Conservation (phyloP, 2,113 vertebrate genomes). For the Cephalopterus ornatus region DNA sequence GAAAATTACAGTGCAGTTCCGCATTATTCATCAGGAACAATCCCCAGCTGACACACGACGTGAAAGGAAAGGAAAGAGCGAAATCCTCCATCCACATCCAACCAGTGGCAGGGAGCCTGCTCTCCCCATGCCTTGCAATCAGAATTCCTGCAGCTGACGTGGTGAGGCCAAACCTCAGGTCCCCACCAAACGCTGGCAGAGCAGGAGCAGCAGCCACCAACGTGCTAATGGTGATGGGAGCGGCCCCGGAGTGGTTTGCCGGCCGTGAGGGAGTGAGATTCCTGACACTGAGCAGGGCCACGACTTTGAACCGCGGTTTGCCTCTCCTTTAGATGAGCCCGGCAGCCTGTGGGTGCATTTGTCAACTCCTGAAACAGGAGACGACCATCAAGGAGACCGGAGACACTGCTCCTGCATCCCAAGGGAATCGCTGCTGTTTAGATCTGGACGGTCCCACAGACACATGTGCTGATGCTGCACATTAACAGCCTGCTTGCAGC, state of each 20-base stretch:
- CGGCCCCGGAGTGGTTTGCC: fast-evolving
- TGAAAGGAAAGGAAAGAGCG: background rate
- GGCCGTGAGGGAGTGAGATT: background rate
- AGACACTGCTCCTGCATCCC: background rate
- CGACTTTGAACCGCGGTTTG: fast-evolving
- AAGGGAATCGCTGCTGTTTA: background rate
- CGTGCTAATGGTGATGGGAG: background rate
- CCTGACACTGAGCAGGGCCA: background rate
- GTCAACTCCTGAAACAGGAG: background rate
- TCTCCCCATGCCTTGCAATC: background rate
- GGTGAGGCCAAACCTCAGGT: background rate
- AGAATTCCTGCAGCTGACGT: background rate
- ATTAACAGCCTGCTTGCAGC: background rate
- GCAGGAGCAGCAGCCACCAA: background rate
- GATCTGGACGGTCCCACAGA: fast-evolving
- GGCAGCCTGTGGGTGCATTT: background rate
- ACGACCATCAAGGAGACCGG: fast-evolving
- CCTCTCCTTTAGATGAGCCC: background rate
- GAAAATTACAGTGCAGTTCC: slow-evolving; percentile 25
- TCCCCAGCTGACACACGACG: background rate
- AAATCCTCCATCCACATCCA: fast-evolving
- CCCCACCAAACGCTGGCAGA: background rate
- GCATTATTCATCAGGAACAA: slow-evolving; percentile 13
- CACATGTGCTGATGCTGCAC: background rate
- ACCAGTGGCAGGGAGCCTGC: background rate